Evolutionary conservation across 2,113 vertebrate species (phyloP).

Genomic region (Gyps fulvus): DNA sequence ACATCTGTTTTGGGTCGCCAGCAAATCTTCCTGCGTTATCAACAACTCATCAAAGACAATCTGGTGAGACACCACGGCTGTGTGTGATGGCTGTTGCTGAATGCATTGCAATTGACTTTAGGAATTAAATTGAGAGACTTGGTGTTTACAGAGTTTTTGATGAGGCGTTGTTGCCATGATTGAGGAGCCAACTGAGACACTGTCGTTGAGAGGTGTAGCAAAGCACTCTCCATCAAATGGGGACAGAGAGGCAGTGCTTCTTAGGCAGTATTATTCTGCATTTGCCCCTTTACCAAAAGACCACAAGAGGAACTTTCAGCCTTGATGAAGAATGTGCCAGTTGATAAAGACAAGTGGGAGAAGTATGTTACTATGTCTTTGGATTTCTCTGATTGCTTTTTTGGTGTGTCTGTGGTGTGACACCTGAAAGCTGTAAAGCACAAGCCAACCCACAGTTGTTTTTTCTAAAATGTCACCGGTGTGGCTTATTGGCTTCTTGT

Average conservation of each 20-base stretch:
- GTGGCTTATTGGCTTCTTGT: not conserved
- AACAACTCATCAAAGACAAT: constrained; percentile 97
- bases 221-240: not conserved
- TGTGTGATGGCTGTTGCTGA: not conserved
- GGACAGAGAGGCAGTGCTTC: not conserved
- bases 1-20: constrained; percentile 90
- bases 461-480: not conserved
- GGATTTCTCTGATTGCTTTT: not conserved
- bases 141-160: not conserved
- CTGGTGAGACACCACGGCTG: constrained; percentile 78
- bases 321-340: not conserved
- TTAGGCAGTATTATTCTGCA: not conserved
- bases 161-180: not conserved
- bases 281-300: not conserved
- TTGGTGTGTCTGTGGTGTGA: not conserved
- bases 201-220: not conserved
- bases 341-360: not conserved
- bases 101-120: not conserved
- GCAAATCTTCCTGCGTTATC: constrained; percentile 93
- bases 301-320: not conserved
- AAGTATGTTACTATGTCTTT: not conserved
- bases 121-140: not conserved
- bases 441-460: not conserved
- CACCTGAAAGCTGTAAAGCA: not conserved
- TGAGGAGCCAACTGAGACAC: not conserved